Evolutionary conservation across 2,888 invertebrate genomes (phyloP), one percentile per base, ranked within the genome.

Genomic region (Matsumyia berberina): DNA sequence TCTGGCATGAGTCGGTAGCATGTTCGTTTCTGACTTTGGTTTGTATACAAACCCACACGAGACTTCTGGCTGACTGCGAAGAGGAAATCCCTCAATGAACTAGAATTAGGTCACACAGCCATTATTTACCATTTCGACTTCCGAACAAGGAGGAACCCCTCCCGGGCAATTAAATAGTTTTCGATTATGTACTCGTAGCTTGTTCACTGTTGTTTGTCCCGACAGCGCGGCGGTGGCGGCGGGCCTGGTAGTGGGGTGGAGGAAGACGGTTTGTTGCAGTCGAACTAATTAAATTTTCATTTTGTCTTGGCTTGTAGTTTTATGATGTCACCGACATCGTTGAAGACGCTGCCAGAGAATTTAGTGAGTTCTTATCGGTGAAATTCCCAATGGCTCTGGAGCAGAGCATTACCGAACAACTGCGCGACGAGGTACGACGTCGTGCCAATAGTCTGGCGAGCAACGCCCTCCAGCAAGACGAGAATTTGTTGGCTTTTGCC

Each of bases 401-500:
- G 7, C 77, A 67, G 60, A 76, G 55, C 35, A 62, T 77, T 53
- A 89, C 89, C 58, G 90, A 91, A 67, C 87, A 88, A 79, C 81
- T 89, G 62, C 88, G 91, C 11, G 89, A 89, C 66, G 91, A 91
- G 86, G 89, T 92, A 67, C 89, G 89, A 64, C 89, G 89, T 49
- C 89, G 90, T 55, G 92, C 92, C 39, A 91, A 92, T 87, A 87
- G 80, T 76, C 90, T 92, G 74, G 92, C 92, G 86, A 90, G 88
- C 83, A 89, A 90, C 85, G 92, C 92, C 70, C 88, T 92, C 62
- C 89, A 89, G 73, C 90, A 92, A 87, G 92, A 92, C 87, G 92
- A 92, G 79, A 90, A 90, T 87, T 88, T 92, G 49, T 86, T 92
- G 88, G 92, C 92, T 15, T 91, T 92, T 87, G 92, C 92, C 49